Conservation (phyloP, 2,797 vertebrate species). For the Gambusia yucatana region DNA sequence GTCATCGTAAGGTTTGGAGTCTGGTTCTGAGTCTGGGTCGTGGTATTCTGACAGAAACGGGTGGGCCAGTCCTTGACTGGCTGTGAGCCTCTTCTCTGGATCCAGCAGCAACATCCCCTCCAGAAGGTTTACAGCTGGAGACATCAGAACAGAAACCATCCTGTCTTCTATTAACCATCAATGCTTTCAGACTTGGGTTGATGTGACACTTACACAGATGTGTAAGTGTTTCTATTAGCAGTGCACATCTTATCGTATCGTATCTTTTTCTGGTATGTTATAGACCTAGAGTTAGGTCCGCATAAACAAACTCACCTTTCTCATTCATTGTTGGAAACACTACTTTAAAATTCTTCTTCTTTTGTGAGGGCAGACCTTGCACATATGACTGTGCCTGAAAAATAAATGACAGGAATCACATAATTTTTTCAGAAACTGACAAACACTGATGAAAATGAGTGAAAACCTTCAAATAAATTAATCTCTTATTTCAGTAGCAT, state of each 20-base stretch:
- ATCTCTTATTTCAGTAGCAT: neutral
- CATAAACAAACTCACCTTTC: constrained; percentile 60
- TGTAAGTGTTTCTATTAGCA: neutral
- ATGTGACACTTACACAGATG: no score
- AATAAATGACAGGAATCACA: neutral
- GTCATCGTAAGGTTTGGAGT: constrained; percentile 82
- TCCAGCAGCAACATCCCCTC: constrained; percentile 86
- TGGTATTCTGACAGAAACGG: constrained; percentile 81
- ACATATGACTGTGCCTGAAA: constrained; percentile 83
- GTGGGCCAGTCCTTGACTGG: constrained; percentile 78
- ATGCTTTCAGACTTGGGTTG: neutral
- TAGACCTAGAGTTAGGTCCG: neutral
- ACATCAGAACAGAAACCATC: constrained; percentile 14
- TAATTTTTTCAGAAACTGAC: neutral
- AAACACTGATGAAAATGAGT: neutral
- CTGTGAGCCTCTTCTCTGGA: constrained; percentile 81
- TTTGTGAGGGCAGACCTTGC: constrained; percentile 77
- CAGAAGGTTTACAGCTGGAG: constrained; percentile 78
- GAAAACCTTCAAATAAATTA: neutral
- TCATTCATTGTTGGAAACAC: constrained; percentile 78
- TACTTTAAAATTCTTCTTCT: constrained; percentile 82
- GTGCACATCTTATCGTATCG: no score
- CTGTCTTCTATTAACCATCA: neutral
- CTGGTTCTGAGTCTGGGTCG: constrained; percentile 79
- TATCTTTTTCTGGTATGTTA: neutral